phyloP scores from a whole-genome alignment of 1,140 invertebrate species.

The Mya arenaria region DNA sequence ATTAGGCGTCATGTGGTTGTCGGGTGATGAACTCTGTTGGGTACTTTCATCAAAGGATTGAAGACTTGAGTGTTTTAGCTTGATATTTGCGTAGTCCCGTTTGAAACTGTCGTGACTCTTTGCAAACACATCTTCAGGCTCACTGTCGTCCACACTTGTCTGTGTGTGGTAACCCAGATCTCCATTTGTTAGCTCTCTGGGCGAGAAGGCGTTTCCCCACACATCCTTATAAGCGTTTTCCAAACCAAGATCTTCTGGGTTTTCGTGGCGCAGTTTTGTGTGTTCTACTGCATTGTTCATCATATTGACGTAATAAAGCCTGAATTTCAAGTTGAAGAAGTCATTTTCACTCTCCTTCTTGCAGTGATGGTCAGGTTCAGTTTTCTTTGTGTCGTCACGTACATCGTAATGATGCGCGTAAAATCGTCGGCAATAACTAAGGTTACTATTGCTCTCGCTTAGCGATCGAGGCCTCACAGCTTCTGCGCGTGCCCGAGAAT shows the following conservation, averaged over 20 bases:
- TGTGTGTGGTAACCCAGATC: neutral
- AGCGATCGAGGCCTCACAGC: conserved; percentile 16
- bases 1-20: neutral
- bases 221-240: neutral
- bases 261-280: conserved; percentile 17
- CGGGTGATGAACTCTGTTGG: neutral
- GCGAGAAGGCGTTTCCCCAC: neutral
- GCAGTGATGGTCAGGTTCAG: neutral
- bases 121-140: neutral
- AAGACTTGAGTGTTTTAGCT: neutral
- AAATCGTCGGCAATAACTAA: conserved; percentile 41
- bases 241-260: neutral
- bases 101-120: neutral
- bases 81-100: neutral
- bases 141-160: neutral
- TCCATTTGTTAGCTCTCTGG: neutral
- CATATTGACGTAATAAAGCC: conserved; percentile 42
- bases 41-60: neutral
- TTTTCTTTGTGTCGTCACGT: conserved; percentile 10
- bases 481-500: conserved; percentile 6
- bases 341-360: conserved; percentile 14
- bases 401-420: conserved; percentile 50
- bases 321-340: conserved; percentile 52
- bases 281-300: conserved; percentile 3
- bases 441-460: conserved; percentile 27